Conservation (phyloP, 2,888 invertebrate species). For the Tanaodytes sp. region DNA sequence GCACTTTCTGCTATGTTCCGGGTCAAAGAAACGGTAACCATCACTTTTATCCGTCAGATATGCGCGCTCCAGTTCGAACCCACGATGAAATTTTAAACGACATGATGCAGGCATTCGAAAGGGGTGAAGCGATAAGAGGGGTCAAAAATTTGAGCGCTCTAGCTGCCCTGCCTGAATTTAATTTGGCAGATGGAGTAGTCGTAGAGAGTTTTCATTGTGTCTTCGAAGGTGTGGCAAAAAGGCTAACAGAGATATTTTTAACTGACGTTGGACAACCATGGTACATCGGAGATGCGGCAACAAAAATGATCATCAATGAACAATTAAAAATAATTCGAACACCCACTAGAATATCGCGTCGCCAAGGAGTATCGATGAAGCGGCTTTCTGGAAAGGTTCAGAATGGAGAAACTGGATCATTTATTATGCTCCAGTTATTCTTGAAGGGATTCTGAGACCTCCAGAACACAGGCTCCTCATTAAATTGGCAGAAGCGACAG, state of each 20-base stretch:
- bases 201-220: slow-evolving; percentile 19
- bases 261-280: background rate
- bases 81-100: slow-evolving; percentile 2
- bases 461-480: background rate
- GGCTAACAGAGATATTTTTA: slow-evolving; percentile 7
- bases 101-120: background rate
- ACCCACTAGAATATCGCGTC: slow-evolving; percentile 13
- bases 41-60: background rate
- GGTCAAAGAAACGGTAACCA: background rate
- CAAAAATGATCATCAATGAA: background rate
- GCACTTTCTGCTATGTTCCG: slow-evolving; percentile 5
- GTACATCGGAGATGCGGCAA: slow-evolving; percentile 1
- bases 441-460: background rate
- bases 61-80: background rate
- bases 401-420: slow-evolving; percentile 42
- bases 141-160: slow-evolving; percentile 3
- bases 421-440: slow-evolving; percentile 14
- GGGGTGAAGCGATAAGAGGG: background rate
- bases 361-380: too few species aligned
- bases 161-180: background rate
- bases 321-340: slow-evolving; percentile 1
- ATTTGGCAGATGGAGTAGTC: background rate
- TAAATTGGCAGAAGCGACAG: slow-evolving; percentile 15
- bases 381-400: slow-evolving; percentile 33
- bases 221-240: slow-evolving; percentile 3